phyloP scores from a whole-genome alignment of 2,888 invertebrate genomes.

The Keiferia lycopersicella region DNA sequence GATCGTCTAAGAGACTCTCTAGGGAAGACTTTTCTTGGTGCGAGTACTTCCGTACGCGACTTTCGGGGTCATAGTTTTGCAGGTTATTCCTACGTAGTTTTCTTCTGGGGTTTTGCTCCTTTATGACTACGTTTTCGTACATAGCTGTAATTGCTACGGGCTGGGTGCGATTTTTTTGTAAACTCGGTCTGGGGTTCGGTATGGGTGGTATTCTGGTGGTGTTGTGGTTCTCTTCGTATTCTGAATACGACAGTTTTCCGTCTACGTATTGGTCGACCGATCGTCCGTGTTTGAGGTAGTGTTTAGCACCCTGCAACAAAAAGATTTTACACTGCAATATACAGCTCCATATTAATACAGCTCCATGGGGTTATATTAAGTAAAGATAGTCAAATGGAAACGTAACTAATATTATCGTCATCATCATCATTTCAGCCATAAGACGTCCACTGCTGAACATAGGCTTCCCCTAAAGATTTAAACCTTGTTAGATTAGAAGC shows the following conservation, averaged over 20 bases:
- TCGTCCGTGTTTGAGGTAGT: slow-evolving; percentile 85
- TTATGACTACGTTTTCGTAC: slow-evolving; percentile 86
- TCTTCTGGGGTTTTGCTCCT: slow-evolving; percentile 86
- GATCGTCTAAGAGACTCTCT: slow-evolving; percentile 82
- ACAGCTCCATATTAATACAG: too few relatives aligned
- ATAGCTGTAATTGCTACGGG: slow-evolving; percentile 88
- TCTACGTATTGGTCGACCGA: slow-evolving; percentile 91
- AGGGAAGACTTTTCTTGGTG: slow-evolving; percentile 80
- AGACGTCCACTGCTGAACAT: too few relatives aligned
- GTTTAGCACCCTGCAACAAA: slow-evolving; percentile 77
- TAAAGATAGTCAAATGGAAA: too few relatives aligned
- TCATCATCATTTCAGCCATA: too few relatives aligned
- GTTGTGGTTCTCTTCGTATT: slow-evolving; percentile 77
- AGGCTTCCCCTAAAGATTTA: too few relatives aligned
- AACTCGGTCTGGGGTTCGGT: slow-evolving; percentile 69
- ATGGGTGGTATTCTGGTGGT: slow-evolving; percentile 70
- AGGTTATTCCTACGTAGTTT: slow-evolving; percentile 84
- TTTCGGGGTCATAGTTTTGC: slow-evolving; percentile 82
- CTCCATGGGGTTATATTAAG: too few relatives aligned
- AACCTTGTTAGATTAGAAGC: too few relatives aligned
- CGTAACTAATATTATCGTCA: too few relatives aligned
- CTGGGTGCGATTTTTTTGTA: slow-evolving; percentile 75
- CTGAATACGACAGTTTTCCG: slow-evolving; percentile 80
- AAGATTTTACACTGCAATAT: slow-evolving; percentile 4
- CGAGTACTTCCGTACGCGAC: slow-evolving; percentile 71